Base-by-base conservation (phyloP, 2,888 invertebrate species). In the Agapostemon virescens region DNA sequence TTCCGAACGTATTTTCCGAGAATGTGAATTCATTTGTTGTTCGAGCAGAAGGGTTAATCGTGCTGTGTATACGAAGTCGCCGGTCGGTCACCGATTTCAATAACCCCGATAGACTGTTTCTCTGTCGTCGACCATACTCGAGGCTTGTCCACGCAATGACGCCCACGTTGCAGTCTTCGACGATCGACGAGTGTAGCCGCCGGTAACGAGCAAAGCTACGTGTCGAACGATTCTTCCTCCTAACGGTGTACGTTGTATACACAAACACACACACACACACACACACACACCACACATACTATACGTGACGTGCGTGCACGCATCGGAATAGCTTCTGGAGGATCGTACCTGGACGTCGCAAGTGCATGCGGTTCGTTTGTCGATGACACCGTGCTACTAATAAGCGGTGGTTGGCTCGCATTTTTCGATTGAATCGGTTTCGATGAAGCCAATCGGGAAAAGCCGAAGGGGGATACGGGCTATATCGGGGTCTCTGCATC, bases 191-290 rank as follows among this genome's bases (percentile, higher is more conserved):
- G 72, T 61, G 77, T 69, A 82, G 74, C 71, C 40, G 82, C 69
- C 77, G 66, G 69, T 82, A 82, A 75, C 77, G 70, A 83, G 78
- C 84, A 66, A 72, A 80, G 69, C 84, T 80, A 81, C 77, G 77
- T 52, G 81, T 86, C 58, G 74, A 76, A 69, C 72, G 75, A 77
- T 77, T 77, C 80, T 64, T 82, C 77, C 77, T 81, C 66, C 77
- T 87, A 88, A 88, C 88, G 88, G 88, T 88, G 86, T 81, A 85
- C 82, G 87, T 88, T 86, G 88, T 88, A 83, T 82, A 88, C 83
- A 77, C n/a, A n/a, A n/a, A n/a, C n/a, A n/a, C n/a, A n/a, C n/a
- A n/a, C n/a, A n/a, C n/a, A n/a, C n/a, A n/a, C n/a, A n/a, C n/a
- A n/a, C n/a, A n/a, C n/a, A n/a, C n/a, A n/a, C n/a, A n/a, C n/a